Base-by-base conservation (phyloP, 2,888 invertebrate genomes). In the Nymphalis urticae region DNA sequence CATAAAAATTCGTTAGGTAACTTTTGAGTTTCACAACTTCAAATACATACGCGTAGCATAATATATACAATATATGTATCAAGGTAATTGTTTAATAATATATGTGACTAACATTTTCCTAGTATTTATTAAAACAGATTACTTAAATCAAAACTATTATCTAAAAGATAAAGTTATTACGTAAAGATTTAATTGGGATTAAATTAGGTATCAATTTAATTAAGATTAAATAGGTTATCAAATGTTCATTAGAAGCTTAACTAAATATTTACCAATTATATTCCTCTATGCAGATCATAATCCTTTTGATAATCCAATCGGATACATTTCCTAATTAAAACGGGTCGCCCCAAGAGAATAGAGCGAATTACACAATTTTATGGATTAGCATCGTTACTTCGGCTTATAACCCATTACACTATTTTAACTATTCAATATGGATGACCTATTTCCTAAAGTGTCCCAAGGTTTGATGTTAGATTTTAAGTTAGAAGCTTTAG, bases 371-470 rank as follows among this genome's bases (percentile, higher is more conserved):
- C 71, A 65, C 59, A 68, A 65, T 71, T 63, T 71, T 65, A 71
- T 62, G 65, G 65, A 62, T 65, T 50, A 60, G 48, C 65, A 50
- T 59, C 65, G 21, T 59, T 60, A 42, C 58, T 42, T 32, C 54
- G 76, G 76, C 79, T 74, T 74, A 74, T 74, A 78, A 78, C 77
- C 82, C 82, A 85, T 88, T 88, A 87, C 80, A 79, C 77, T 78
- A 79, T 80, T 80, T 86, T 81, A 83, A 84, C 82, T 85, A 86
- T 88, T 87, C 81, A 84, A 82, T 80, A 76, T 77, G 77, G 76
- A 82, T 83, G 87, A 86, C 85, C 87, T 85, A 82, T 79, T 84
- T 82, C 80, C 79, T 76, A 78, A 83, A 81, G 83, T 82, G 83
- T 85, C 84, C 84, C 83, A 79, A 81, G 56, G 56, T 86, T 84